Conservation (phyloP, 2,113 vertebrate species). For the Atlantisia rogersi region DNA sequence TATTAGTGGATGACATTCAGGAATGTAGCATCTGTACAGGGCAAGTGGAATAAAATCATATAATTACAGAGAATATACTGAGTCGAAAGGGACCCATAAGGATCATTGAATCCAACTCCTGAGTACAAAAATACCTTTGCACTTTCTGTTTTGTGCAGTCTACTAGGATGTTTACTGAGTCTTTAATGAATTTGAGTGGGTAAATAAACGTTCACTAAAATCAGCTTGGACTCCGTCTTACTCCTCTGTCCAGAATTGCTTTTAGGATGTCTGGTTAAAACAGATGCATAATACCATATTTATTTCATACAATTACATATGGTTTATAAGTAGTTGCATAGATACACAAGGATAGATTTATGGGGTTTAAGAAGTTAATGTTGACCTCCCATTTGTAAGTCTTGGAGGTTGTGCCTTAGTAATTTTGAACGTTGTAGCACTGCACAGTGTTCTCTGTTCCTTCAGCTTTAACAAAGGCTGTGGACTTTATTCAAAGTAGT, state of each 20-base stretch:
- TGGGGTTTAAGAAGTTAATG: constrained; percentile 10
- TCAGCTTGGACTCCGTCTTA: constrained; percentile 14
- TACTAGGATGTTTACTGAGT: constrained; percentile 45
- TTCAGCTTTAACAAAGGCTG: neutral
- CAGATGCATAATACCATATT: constrained; percentile 28
- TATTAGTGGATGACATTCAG: constrained; percentile 35
- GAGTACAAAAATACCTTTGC: neutral
- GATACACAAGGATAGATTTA: constrained; percentile 40
- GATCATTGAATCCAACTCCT: too few species aligned
- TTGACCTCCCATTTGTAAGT: constrained; percentile 11
- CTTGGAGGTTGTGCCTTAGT: neutral
- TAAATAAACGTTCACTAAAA: constrained; percentile 45
- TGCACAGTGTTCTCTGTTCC: neutral
- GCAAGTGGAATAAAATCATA: constrained; percentile 29
- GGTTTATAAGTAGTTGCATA: neutral
- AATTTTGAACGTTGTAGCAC: neutral
- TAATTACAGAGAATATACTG: neutral
- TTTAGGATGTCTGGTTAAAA: constrained; percentile 31
- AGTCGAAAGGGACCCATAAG: too few species aligned
- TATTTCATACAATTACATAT: constrained; percentile 44
- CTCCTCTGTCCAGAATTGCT: constrained; percentile 6
- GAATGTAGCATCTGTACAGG: neutral
- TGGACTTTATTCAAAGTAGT: neutral
- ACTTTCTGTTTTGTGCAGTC: constrained; percentile 13
- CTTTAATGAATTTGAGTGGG: constrained; percentile 14